Percentiles rank a stretch among this genome's conserved stretches.
Evolutionary conservation across 1,140 invertebrate genomes (phyloP).

Genomic region (Atta colombica): DNA sequence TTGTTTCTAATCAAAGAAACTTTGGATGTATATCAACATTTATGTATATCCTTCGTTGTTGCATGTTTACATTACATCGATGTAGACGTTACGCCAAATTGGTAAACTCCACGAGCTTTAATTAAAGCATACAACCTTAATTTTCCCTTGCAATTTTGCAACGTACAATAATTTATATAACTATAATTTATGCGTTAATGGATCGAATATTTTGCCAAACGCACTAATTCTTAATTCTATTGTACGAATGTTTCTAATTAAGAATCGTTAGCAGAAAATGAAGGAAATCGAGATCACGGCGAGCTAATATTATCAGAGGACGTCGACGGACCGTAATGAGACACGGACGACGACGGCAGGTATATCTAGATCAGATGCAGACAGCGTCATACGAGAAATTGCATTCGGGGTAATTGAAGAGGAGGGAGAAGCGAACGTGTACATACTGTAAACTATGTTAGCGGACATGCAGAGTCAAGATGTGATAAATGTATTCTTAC

Average conservation of each 20-base stretch:
- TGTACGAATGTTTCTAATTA: slow-evolving; percentile 11
- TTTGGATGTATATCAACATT: slow-evolving; percentile 18
- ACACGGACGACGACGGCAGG: slow-evolving; percentile 59
- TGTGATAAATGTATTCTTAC: slow-evolving; percentile 63
- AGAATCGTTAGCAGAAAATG: slow-evolving; percentile 56
- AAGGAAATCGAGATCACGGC: slow-evolving; percentile 50
- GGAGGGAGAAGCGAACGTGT: slow-evolving; percentile 61
- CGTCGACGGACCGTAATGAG: slow-evolving; percentile 59
- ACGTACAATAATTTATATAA: slow-evolving; percentile 40
- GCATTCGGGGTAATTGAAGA: slow-evolving; percentile 73
- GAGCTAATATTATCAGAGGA: slow-evolving; percentile 56
- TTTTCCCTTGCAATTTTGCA: slow-evolving; percentile 28
- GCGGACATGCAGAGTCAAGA: slow-evolving; percentile 57
- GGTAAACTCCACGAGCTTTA: slow-evolving; percentile 52
- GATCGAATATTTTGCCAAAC: background rate
- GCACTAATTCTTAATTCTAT: slow-evolving; percentile 1
- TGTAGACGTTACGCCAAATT: slow-evolving; percentile 54
- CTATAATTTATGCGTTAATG: background rate
- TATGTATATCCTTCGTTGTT: slow-evolving; percentile 22
- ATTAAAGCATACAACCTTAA: slow-evolving; percentile 54
- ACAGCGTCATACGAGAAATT: slow-evolving; percentile 67
- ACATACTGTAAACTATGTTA: slow-evolving; percentile 56
- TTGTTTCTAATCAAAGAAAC: slow-evolving; percentile 2
- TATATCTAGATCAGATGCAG: slow-evolving; percentile 70
- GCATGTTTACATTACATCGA: slow-evolving; percentile 52